Percentiles rank a stretch among this genome's conserved stretches.
phyloP scores from a whole-genome alignment of 2,888 invertebrate species.

The Dasypogon diadema region DNA sequence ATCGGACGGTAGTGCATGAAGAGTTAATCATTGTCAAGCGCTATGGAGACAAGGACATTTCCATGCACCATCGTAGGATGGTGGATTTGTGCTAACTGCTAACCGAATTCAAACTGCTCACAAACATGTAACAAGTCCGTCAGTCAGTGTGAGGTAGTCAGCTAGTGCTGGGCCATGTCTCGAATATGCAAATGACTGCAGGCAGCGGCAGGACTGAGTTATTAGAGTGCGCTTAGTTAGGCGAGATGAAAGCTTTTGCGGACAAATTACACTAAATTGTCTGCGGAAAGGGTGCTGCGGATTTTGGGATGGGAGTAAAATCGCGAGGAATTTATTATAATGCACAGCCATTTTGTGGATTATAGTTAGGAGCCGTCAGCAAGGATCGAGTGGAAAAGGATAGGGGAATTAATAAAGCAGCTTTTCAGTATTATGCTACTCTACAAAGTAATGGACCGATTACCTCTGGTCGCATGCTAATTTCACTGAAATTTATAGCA shows the following conservation, averaged over 20 bases:
- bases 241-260: neutral
- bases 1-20: constrained; percentile 40
- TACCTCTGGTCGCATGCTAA: too few species aligned
- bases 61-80: constrained; percentile 2
- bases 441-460: too few species aligned
- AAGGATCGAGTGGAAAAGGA: too few species aligned
- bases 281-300: too few species aligned
- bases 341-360: too few species aligned
- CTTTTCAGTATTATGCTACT: too few species aligned
- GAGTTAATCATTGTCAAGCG: constrained; percentile 54
- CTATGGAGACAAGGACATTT: constrained; percentile 13
- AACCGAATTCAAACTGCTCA: constrained; percentile 14
- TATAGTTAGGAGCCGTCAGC: too few species aligned
- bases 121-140: constrained; percentile 29
- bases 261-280: neutral
- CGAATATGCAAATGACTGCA: neutral
- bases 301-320: too few species aligned
- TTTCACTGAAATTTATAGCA: too few species aligned
- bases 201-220: neutral
- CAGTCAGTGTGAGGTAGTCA: neutral
- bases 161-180: neutral
- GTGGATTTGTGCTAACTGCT: constrained; percentile 1
- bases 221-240: neutral
- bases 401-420: too few species aligned
- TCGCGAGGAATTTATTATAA: too few species aligned